phyloP scores from a whole-genome alignment of 2,797 vertebrate genomes.

The Momotus momota region DNA sequence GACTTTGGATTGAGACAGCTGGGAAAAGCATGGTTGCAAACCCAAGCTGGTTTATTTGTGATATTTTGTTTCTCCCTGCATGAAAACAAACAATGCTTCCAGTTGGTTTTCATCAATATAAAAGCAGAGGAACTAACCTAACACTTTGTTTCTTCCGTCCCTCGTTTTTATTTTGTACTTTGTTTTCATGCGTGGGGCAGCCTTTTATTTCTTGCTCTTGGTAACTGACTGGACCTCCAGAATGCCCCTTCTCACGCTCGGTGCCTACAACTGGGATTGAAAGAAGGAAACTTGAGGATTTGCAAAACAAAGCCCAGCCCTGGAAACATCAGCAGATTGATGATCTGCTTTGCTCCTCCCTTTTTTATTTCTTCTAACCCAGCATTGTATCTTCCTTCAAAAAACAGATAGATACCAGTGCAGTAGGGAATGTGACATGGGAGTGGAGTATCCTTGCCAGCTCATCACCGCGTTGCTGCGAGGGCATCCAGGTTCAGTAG shows the following conservation, averaged over 20 bases:
- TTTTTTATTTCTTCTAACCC: not conserved
- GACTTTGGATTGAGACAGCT: not conserved
- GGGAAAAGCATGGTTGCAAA: not conserved
- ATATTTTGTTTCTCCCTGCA: not conserved
- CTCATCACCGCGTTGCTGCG: fast-evolving
- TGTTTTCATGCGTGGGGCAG: not conserved
- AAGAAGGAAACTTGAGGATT: not conserved
- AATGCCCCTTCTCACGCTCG: not conserved
- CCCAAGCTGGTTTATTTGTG: not conserved
- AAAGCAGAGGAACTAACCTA: not conserved
- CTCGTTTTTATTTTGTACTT: not conserved
- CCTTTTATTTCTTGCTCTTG: not conserved
- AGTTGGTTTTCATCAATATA: not conserved
- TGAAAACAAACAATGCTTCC: not conserved
- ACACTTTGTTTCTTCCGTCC: not conserved
- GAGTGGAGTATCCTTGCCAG: not conserved
- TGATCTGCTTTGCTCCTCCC: not conserved
- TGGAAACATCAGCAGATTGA: not conserved
- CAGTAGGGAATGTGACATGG: not conserved
- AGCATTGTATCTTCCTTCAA: not conserved
- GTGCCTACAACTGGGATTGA: not conserved
- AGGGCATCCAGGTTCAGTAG: not conserved
- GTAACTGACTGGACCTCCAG: not conserved
- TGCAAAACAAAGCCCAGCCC: not conserved
- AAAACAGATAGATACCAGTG: not conserved